These are phyloP conservation scores for Brienomyrus brachyistius DNA, from an alignment of 2,113 vertebrate species.

Conservation along the genomic window DNA sequence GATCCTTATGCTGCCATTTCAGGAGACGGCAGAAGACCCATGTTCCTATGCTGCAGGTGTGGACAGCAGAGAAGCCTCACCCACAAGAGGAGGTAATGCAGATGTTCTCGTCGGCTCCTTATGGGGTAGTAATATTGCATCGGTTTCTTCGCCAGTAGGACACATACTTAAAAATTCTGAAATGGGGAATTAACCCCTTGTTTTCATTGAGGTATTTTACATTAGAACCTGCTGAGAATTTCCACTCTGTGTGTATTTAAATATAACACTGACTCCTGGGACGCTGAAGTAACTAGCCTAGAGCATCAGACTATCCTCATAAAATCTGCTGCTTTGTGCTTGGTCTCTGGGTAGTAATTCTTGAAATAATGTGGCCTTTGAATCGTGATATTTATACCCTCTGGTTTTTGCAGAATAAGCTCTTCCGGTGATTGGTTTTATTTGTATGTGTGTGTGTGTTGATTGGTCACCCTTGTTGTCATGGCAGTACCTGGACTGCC, in stretches of 20 bases:
- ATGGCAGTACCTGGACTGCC: slow-evolving; percentile 89
- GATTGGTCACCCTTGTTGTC: neutral
- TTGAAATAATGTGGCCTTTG: neutral
- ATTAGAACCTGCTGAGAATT: neutral
- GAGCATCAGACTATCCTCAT: neutral
- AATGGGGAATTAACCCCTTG: neutral
- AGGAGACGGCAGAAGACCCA: slow-evolving; percentile 88
- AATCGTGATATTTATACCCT: neutral
- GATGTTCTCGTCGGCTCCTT: neutral
- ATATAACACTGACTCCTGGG: neutral
- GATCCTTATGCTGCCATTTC: slow-evolving; percentile 23
- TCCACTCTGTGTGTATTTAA: neutral
- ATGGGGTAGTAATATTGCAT: neutral
- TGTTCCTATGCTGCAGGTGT: slow-evolving; percentile 87
- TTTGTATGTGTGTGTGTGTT: neutral
- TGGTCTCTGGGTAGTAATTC: neutral
- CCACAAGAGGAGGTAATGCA: slow-evolving; percentile 88
- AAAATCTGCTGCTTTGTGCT: neutral
- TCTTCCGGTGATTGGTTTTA: neutral
- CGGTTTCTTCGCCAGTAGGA: neutral
- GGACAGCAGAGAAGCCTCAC: slow-evolving; percentile 94
- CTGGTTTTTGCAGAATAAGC: neutral
- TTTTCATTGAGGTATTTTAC: neutral
- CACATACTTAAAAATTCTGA: neutral
- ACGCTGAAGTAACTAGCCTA: neutral